Evolutionary conservation across 2,113 vertebrate species (phyloP), one percentile per base, ranked within the genome.

Genomic region (Taxidea taxus): DNA sequence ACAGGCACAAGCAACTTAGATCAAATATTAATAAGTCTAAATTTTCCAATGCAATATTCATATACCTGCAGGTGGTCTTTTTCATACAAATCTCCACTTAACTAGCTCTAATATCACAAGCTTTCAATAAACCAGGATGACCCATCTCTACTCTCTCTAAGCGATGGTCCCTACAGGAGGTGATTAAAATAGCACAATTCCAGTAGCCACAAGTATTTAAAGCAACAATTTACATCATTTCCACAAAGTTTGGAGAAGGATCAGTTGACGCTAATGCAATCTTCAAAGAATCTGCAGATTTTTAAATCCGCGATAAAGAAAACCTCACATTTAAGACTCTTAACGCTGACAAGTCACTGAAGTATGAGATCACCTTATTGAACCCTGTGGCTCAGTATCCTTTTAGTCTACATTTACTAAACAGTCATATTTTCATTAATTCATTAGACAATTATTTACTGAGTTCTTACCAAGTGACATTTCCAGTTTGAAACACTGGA

Each of bases 31-130:
- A 80, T 80, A 81, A 85, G 81, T 85, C 81, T 91, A 95, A 93
- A 91, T 95, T 96, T 96, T 96, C 85, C 90, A 85, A 92, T 96
- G 82, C 75, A 96, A 96, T 87, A 96, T 95, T 94, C 91, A 97
- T 94, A 82, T 58, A 70, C 64, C 83, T 27, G 27, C 85, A 94
- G 93, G 94, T 92, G 64, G 77, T 70, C 90, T 78, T 96, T 87
- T 97, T 91, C 64, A 90, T 78, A 90, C 54, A 90, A 96, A 90
- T 90, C 44, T 88, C 93, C 64, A 87, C 68, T 94, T 93, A 92
- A 85, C 66, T 58, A 85, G 60, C 72, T 88, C 80, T 47, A 54
- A 74, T 95, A 87, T 62, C 91, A 97, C 42, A 96, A 90, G 81
- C 20, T 14, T 97, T 85, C 66, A 74, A 42, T 75, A 94, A 95